These are phyloP conservation scores for Suncus etruscus DNA, from an alignment of 2,113 vertebrate genomes.

Conservation along the genomic window DNA sequence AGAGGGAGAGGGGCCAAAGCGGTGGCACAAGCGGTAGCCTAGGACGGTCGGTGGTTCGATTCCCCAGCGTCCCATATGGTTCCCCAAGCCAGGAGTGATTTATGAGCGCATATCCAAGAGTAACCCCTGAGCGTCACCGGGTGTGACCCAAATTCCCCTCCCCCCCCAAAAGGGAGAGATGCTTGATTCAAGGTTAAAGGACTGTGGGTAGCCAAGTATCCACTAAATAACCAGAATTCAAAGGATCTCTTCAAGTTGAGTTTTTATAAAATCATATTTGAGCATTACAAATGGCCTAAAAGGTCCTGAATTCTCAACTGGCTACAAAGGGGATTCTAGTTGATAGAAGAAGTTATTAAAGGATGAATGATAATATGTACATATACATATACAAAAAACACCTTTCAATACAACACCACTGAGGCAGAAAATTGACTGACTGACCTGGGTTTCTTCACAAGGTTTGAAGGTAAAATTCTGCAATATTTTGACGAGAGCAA, in stretches of 20 bases:
- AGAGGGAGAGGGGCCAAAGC: not conserved
- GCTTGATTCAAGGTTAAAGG: not conserved
- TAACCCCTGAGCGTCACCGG: not conserved
- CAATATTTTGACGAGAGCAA: constrained; percentile 80
- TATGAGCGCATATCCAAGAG: too few relatives aligned
- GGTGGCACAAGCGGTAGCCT: too few relatives aligned
- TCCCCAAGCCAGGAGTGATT: too few relatives aligned
- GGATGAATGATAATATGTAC: not conserved
- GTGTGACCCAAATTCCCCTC: not conserved
- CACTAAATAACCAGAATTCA: not conserved
- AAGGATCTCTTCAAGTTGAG: not conserved
- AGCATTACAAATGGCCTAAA: not conserved
- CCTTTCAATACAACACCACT: not conserved
- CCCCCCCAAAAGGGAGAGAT: not conserved
- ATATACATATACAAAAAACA: not conserved
- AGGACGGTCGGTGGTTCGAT: too few relatives aligned
- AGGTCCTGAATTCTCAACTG: not conserved
- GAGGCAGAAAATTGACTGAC: constrained; percentile 30
- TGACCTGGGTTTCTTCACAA: constrained; percentile 90
- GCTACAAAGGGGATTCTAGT: not conserved
- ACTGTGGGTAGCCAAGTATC: not conserved
- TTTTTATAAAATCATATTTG: not conserved
- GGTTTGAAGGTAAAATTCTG: constrained; percentile 84
- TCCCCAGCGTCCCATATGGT: too few relatives aligned
- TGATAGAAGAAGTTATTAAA: not conserved